Base-by-base conservation (phyloP, 2,113 vertebrate genomes). In the Apodemus speciosus region DNA sequence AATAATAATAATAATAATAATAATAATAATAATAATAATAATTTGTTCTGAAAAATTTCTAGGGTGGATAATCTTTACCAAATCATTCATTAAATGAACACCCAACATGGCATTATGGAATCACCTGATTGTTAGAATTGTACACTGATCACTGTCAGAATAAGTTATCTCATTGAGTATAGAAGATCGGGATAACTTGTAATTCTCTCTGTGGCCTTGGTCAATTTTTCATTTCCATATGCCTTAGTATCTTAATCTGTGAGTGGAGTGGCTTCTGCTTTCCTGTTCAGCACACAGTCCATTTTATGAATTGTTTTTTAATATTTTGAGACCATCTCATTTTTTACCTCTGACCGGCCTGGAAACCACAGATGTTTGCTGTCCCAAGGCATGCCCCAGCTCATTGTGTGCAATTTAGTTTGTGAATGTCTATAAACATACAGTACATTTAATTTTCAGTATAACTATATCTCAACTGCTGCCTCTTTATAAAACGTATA, bases 151-250 rank as follows among this genome's bases (percentile, higher is more conserved):
- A 30, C 85, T 92, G 60, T 93, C n/a, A 72, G 85, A 66, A 49
- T 94, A 94, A 89, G 79, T 96, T 81, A 89, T 60, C 62, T 94
- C 15, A 32, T 56, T 16, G 77, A 86, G 16, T 84, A 92, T 66
- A 30, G 85, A 85, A 76, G 30, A 89, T 32, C 79, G 89, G 43
- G 94, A 4, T 95, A 73, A 90, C 64, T 88, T 96, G 64, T 80
- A 46, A 25, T 43, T 73, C 21, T 73, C 38, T 73, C 43, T 89
- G 32, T 96, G 75, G 32, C 21, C 40, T 93, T 86, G 53, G 73
- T 93, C 77, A 91, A 86, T 89, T 83, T 81, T 92, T 92, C 84
- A 64, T 66, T 95, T 94, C 72, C 25, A 51, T 88, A 87, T 56
- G 49, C 75, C 46, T 93, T 86, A 76, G 53, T 94, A 76, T 88